Percentiles rank a stretch among this genome's conserved stretches.
These are phyloP conservation scores for Lomographa bimaculata DNA, from an alignment of 2,888 invertebrate genomes.

Conservation along the genomic window DNA sequence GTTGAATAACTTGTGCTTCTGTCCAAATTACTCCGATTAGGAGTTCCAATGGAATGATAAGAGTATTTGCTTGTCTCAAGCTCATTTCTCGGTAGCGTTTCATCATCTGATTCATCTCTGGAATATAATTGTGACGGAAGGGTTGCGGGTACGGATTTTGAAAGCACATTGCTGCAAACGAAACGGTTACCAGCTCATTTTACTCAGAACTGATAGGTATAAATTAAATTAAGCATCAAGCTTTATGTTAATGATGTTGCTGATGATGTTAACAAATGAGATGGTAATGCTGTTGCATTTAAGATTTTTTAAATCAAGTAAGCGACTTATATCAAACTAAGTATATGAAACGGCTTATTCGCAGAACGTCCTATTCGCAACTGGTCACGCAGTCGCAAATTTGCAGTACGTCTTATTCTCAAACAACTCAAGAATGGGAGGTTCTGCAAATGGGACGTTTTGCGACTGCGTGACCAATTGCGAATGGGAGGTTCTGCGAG, in stretches of 20 bases:
- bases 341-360: no score
- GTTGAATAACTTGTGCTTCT: neutral
- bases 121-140: constrained; percentile 58
- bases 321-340: no score
- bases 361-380: no score
- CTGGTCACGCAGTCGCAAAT: no score
- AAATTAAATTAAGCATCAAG: no score
- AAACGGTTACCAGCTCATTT: constrained; percentile 66
- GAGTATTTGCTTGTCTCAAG: constrained; percentile 21
- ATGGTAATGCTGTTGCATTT: no score
- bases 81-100: constrained; percentile 18
- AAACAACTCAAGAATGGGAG: no score
- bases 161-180: constrained; percentile 62
- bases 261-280: neutral
- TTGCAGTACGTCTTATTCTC: no score
- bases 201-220: constrained; percentile 32
- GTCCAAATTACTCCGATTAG: constrained; percentile 8
- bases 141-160: constrained; percentile 67
- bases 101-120: constrained; percentile 52
- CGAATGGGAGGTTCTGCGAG: no score
- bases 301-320: no score
- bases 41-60: constrained; percentile 21
- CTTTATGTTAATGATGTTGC: neutral
- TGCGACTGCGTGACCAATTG: no score
- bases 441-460: no score